Base-by-base conservation (phyloP, 2,113 vertebrate genomes). In the Oreocharis arfaki region DNA sequence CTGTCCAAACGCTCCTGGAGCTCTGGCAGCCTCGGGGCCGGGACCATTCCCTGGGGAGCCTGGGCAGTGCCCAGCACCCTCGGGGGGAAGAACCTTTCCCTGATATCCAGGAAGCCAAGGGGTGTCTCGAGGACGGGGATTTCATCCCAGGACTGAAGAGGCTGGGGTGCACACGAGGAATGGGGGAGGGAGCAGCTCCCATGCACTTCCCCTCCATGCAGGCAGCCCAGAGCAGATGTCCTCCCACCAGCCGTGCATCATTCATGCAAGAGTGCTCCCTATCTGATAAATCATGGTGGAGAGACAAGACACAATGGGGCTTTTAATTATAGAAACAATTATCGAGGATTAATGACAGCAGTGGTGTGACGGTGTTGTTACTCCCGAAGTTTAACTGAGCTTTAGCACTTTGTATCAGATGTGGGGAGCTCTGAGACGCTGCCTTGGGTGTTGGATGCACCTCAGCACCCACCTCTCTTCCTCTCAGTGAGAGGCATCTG, bases 301-400 rank as follows among this genome's bases (percentile, higher is more conserved):
- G 78, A 96, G 89, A 93, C 90, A 96, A 79, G 93, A 89, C 79
- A 87, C 95, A 94, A 91, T 74, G 87, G 82, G 81, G 76, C 92
- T 94, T 96, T 97, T 97, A 97, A 97, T 97, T 94, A 96, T 93
- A 80, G 90, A 93, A 94, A 87, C 94, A 93, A 94, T 97, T 95
- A 89, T 67, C 21, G 7, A 64, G 91, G 91, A 95, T 95, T 96
- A 95, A 95, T 76, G 93, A 68, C 68, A 89, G 89, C 56, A 20
- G 49, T 0, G 1, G 10, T 32, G 74, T 75, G 81, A 89, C 13
- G 8, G 79, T 67, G 19, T 9, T 60, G 56, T 57, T 82, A 37
- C 49, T 89, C 69, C 61, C 44, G 0, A 78, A 87, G 91, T 91
- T 93, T 81, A 75, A 60, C 3, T 21, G 56, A 96, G 81, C 55